Evolutionary conservation across 2,797 vertebrate genomes (phyloP), one percentile per base, ranked within the genome.

Genomic region (Danio tinwini): DNA sequence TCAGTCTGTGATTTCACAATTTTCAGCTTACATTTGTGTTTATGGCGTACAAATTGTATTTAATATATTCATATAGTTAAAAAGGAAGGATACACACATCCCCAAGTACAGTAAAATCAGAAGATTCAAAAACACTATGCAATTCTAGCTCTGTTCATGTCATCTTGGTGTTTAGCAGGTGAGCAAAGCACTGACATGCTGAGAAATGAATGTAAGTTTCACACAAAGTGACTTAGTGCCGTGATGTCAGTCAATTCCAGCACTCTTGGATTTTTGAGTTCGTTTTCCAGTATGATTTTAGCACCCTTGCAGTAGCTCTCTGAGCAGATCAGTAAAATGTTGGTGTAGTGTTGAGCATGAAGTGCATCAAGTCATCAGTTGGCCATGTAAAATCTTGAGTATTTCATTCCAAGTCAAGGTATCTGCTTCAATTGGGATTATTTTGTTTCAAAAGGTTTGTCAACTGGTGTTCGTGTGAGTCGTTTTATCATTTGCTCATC

Each of bases 91-190:
- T 82, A 7, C 74, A 62, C 61, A 7, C 81, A 29, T 73, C 82
- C 44, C 42, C 79, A 37, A 47, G 70, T 70, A 77, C 78, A 64
- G 59, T 79, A 52, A 77, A 44, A 85, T 87, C 84, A 88, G 86
- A 85, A 85, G 90, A 89, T 90, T 78, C 9, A 12, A 82, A 80
- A 83, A 88, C 89, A 92, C 86, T 87, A 93, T 93, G 92, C 92
- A 94, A 92, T 83, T 80, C 87, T 87, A 81, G 80, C 82, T 83
- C 76, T 64, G 79, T 85, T 47, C 49, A 63, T 78, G 56, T 75
- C 64, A 80, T 76, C 61, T 68, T 68, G 4, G 71, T 63, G 58
- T 77, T 69, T 56, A 72, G 37, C 58, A 14, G 45, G 71, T 63
- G 40, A 75, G 55, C 53, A 47, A 47, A 70, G 73, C 17, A 71